Percentiles rank a stretch among this genome's conserved stretches.
phyloP scores from a whole-genome alignment of 2,888 invertebrate genomes.

The Brachylomia viminalis region DNA sequence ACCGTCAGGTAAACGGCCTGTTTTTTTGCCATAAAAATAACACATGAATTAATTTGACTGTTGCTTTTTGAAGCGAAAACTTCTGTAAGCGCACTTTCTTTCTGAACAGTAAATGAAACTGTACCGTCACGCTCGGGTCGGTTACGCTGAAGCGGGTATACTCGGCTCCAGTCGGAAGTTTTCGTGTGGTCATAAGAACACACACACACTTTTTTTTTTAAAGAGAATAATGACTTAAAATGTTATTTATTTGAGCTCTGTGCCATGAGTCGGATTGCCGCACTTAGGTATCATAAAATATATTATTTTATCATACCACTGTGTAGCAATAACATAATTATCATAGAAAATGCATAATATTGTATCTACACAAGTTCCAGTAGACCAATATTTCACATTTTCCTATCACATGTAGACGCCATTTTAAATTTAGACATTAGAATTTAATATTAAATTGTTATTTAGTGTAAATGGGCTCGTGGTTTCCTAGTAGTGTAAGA shows the following conservation, averaged over 20 bases:
- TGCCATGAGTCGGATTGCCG: background rate
- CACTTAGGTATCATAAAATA: slow-evolving; percentile 48
- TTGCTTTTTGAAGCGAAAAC: background rate
- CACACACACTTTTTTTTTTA: background rate
- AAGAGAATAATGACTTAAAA: background rate
- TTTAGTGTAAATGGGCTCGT: slow-evolving; percentile 62
- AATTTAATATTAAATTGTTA: slow-evolving; percentile 66
- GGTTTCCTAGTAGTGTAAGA: slow-evolving; percentile 52
- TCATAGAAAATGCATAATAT: slow-evolving; percentile 44
- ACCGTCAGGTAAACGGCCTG: background rate
- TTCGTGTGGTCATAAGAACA: background rate
- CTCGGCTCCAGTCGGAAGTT: background rate
- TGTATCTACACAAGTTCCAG: slow-evolving; percentile 50
- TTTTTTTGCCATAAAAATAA: no score
- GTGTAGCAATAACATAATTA: background rate
- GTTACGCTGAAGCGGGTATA: background rate
- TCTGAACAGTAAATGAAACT: background rate
- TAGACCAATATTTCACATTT: slow-evolving; percentile 53
- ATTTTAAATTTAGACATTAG: slow-evolving; percentile 61
- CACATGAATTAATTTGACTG: no score
- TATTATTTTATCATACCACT: slow-evolving; percentile 54
- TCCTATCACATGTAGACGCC: slow-evolving; percentile 47
- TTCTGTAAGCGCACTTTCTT: background rate
- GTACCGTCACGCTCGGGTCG: background rate
- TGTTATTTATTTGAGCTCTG: background rate